phyloP scores from a whole-genome alignment of 2,888 invertebrate species.

The Physocephala rufipes region DNA sequence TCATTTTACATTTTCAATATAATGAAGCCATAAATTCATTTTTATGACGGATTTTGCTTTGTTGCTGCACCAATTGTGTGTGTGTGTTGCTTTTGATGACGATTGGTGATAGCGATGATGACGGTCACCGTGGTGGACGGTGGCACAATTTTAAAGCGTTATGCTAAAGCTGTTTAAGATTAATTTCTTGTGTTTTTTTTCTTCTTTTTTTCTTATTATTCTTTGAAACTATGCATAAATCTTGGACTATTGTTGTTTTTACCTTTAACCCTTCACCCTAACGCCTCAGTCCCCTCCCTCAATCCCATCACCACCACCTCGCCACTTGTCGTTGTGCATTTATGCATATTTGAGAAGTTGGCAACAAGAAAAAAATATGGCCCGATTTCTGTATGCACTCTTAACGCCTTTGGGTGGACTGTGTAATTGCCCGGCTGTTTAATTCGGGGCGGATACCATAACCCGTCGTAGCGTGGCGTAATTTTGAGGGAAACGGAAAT shows the following conservation, averaged over 20 bases:
- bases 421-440: too few relatives aligned
- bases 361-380: neutral
- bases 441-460: too few relatives aligned
- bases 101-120: too few relatives aligned
- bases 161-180: neutral
- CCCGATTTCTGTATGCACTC: neutral
- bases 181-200: neutral
- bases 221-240: slow-evolving; percentile 26
- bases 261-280: neutral
- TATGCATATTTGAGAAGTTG: neutral
- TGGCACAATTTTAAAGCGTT: neutral
- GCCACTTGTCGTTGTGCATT: too few relatives aligned
- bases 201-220: neutral
- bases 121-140: too few relatives aligned
- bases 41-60: slow-evolving; percentile 19
- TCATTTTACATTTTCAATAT: slow-evolving; percentile 23
- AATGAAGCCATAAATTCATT: slow-evolving; percentile 36
- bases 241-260: neutral
- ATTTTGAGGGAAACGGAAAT: slow-evolving; percentile 35
- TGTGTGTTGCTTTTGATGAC: neutral
- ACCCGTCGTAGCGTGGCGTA: slow-evolving; percentile 7
- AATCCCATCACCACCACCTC: too few relatives aligned
- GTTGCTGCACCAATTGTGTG: slow-evolving; percentile 2
- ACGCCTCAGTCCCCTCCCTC: too few relatives aligned
- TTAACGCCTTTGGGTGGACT: neutral